Percentiles rank a stretch among this genome's conserved stretches.
Evolutionary conservation across 2,797 vertebrate species (phyloP).

Genomic region (Sebastiscus tertius): DNA sequence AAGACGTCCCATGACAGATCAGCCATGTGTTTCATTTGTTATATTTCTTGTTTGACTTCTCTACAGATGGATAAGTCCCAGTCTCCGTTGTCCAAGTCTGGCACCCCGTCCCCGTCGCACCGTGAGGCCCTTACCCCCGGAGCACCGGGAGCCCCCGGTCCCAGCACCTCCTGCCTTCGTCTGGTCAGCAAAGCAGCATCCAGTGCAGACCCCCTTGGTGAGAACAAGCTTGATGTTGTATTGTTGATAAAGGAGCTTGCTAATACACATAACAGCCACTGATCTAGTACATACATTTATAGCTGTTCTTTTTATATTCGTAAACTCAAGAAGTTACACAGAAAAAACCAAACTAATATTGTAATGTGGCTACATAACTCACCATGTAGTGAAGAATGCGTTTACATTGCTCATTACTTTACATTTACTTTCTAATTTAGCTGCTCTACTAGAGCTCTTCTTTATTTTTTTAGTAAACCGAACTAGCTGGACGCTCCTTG

Average conservation of each 20-base stretch:
- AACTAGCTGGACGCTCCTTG: background rate
- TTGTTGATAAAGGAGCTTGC: background rate
- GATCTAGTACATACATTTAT: background rate
- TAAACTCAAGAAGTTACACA: background rate
- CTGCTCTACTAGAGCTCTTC: background rate
- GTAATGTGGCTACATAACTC: background rate
- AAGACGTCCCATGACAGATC: background rate
- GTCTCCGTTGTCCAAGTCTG: slow-evolving; percentile 83
- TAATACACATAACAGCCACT: background rate
- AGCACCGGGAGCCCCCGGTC: slow-evolving; percentile 82
- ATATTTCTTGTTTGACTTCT: slow-evolving; percentile 2
- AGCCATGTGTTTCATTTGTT: background rate
- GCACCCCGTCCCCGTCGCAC: slow-evolving; percentile 84
- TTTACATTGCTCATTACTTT: background rate
- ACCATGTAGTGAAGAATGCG: background rate
- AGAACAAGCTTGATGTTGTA: slow-evolving; percentile 47
- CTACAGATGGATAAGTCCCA: slow-evolving; percentile 83
- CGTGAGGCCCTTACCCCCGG: slow-evolving; percentile 84
- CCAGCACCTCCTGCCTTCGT: slow-evolving; percentile 84
- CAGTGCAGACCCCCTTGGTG: slow-evolving; percentile 85
- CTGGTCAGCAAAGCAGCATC: slow-evolving; percentile 84
- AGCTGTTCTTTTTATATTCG: background rate
- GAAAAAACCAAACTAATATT: background rate
- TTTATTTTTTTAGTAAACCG: background rate
- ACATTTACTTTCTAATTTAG: background rate